Base-by-base conservation (phyloP, 2,888 invertebrate species). In the Ametastegia equiseti region DNA sequence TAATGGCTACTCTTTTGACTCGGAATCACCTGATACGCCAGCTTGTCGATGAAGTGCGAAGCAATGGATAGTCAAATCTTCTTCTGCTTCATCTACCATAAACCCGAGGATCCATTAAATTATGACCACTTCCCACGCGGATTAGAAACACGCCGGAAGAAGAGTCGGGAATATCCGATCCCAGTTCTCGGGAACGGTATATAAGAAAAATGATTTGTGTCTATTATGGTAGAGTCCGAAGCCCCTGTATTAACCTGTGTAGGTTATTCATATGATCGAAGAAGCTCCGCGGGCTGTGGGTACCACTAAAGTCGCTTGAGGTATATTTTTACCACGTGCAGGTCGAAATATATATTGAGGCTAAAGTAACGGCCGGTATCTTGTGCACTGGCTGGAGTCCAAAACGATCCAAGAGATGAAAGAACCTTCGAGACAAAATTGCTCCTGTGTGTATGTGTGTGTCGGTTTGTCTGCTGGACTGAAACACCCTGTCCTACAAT, bases 291-390 rank as follows among this genome's bases (percentile, higher is more conserved):
- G 15, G 42, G 36, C 33, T 47, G 33, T 15, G 13, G 27, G 54
- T 30, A 54, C 27, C 42, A n/a, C n/a, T n/a, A 11, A n/a, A n/a
- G 9, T 5, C 36, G 54, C 75, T 75, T 39, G 54, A 36, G n/a
- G 63, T 78, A 78, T n/a, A n/a, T 78, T 78, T 78, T 78, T 78
- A 78, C 27, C 60, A 60, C 78, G 42, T 42, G 39, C 27, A 75
- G 42, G 71, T 45, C n/a, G 19, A 30, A 15, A 45, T n/a, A 27
- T 45, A 71, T 36, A 75, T 71, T 11, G 39, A 36, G 75, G 75
- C 54, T 75, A 75, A 78, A 39, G 15, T 42, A 60, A 63, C 78
- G 78, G 60, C 39, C 78, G 42, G 78, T 78, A 78, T 78, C 78
- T 60, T 15, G 78, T 36, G 60, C 42, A 78, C 63, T 78, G 78